A percentile compares a stretch with the other conserved stretches of the same genome.
Evolutionary conservation across 2,113 vertebrate species (phyloP).

Genomic region (Myrmophylax atrothorax): DNA sequence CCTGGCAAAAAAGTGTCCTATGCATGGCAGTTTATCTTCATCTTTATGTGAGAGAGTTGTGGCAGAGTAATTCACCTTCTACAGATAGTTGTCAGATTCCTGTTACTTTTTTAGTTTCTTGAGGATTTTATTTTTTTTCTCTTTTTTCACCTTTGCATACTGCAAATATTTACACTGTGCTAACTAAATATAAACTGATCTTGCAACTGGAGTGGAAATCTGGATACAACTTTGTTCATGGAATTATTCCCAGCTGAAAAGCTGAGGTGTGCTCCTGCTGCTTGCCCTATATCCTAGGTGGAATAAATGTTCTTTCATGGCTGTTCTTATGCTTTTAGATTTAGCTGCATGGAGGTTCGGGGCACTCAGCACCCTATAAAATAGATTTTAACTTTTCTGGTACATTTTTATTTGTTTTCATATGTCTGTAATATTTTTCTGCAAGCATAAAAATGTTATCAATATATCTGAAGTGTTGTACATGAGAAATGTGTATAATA

Average conservation of each 20-base stretch:
- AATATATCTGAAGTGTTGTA: not conserved
- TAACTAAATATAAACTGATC: not conserved
- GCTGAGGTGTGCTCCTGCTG: not conserved
- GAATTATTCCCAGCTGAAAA: conserved; percentile 4
- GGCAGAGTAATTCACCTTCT: not conserved
- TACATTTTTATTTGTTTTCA: not conserved
- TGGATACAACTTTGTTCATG: not conserved
- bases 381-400: not conserved
- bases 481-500: not conserved
- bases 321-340: not conserved
- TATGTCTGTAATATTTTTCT: not conserved
- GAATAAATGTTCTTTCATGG: not conserved
- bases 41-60: fast-evolving
- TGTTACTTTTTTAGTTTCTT: not conserved
- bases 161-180: not conserved
- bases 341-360: not conserved
- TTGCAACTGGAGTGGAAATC: not conserved
- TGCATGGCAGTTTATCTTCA: not conserved
- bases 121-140: not conserved
- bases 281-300: not conserved
- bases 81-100: not conserved
- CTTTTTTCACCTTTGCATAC: not conserved
- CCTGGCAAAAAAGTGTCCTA: not conserved
- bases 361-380: not conserved
- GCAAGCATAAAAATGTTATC: not conserved